These are phyloP conservation scores for Callocephalon fimbriatum DNA, from an alignment of 2,113 vertebrate genomes.

Conservation along the genomic window DNA sequence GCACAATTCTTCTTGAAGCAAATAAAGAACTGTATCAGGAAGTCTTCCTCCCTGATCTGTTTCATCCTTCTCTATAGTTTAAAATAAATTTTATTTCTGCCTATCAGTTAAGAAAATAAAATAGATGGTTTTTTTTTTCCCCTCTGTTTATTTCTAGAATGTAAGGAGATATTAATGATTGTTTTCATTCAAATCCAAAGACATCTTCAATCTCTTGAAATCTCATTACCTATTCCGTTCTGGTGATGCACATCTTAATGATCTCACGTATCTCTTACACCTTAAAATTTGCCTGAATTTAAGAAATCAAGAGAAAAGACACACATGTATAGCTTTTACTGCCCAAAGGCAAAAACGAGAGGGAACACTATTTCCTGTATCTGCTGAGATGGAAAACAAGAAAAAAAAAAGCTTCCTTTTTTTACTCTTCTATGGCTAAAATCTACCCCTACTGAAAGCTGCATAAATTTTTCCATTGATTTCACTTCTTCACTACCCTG, in stretches of 20 bases:
- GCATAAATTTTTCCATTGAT: background rate
- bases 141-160: background rate
- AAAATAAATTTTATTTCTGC: background rate
- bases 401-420: background rate
- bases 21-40: background rate
- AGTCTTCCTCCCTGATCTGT: background rate
- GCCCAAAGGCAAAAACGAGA: background rate
- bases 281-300: background rate
- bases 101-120: background rate
- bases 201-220: background rate
- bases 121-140: accelerated
- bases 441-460: background rate
- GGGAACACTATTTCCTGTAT: accelerated
- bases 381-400: background rate
- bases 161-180: background rate
- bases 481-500: background rate
- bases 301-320: background rate
- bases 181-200: background rate
- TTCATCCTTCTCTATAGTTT: background rate
- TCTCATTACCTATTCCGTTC: background rate
- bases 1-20: background rate
- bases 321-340: background rate
- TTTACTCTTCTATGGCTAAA: background rate
- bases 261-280: background rate
- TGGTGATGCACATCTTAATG: background rate